A percentile compares a stretch with the other conserved stretches of the same genome.
Conservation (phyloP, 2,888 invertebrate species). For the Hypercompe scribonia region DNA sequence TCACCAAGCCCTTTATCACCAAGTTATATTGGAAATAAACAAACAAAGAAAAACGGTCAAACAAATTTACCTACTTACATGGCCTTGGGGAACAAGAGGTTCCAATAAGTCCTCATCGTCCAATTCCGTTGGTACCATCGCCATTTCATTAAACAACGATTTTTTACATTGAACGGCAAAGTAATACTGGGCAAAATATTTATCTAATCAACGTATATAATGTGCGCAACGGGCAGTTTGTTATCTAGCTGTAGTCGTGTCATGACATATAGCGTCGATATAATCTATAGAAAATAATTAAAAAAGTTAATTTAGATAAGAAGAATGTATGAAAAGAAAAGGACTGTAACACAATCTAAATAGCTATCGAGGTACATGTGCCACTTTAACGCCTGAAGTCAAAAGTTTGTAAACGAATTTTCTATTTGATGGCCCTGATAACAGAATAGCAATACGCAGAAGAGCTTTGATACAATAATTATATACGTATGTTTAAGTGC, state of each 20-base stretch:
- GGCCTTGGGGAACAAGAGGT: conserved; percentile 23
- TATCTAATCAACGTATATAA: conserved; percentile 17
- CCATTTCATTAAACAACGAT: conserved; percentile 22
- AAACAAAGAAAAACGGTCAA: not conserved
- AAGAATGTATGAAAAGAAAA: not conserved
- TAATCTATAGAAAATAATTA: conserved; percentile 7
- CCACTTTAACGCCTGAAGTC: not conserved
- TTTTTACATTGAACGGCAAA: conserved; percentile 31
- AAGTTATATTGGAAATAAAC: too few species aligned
- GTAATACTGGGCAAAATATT: conserved; percentile 24
- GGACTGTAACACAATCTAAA: not conserved
- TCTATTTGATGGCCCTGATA: not conserved
- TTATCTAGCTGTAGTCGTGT: conserved; percentile 12
- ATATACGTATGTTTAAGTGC: too few species aligned
- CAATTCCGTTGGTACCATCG: conserved; percentile 41
- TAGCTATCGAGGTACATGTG: not conserved
- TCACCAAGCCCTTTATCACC: not conserved
- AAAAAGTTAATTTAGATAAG: conserved; percentile 11
- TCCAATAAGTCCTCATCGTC: conserved; percentile 48
- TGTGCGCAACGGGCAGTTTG: not conserved
- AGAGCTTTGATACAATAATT: not conserved
- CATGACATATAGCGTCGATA: not conserved
- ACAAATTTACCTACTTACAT: conserved; percentile 66
- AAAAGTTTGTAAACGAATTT: not conserved
- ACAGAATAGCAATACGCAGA: not conserved